Percentiles rank a stretch among this genome's conserved stretches.
Evolutionary conservation across 2,888 invertebrate species (phyloP).

Genomic region (Sepioteuthis lessoniana): DNA sequence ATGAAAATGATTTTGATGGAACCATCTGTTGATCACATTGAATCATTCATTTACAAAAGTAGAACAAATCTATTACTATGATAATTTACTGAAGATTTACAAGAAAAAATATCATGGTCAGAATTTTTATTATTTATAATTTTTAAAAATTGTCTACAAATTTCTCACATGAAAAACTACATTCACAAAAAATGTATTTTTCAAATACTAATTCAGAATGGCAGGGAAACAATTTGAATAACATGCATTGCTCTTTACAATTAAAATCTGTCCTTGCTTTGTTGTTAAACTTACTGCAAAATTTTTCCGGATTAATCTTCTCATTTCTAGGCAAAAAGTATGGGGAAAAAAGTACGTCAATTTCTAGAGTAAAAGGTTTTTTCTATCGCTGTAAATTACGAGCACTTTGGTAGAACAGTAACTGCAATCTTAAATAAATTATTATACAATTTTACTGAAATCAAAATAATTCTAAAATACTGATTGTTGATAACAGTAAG

Average conservation of each 20-base stretch:
- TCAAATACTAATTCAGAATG: not conserved
- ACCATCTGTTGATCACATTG: not conserved
- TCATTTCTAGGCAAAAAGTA: constrained; percentile 15
- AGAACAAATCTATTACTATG: not conserved
- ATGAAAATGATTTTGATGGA: constrained; percentile 14
- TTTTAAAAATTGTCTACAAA: not conserved
- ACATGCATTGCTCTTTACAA: not conserved
- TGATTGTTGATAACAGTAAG: not conserved
- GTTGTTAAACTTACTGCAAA: constrained; percentile 33
- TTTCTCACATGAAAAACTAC: constrained; percentile 33
- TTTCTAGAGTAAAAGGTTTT: not conserved
- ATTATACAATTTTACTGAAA: not conserved
- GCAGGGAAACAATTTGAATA: not conserved
- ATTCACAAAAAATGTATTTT: not conserved
- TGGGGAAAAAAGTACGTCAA: not conserved
- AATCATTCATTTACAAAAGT: not conserved
- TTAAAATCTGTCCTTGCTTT: not conserved
- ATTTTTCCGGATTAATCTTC: not conserved
- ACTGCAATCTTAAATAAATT: constrained; percentile 25
- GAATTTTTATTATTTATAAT: not conserved
- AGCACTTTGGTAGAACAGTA: constrained; percentile 37
- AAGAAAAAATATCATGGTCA: not conserved
- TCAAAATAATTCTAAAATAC: constrained; percentile 37
- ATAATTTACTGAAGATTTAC: not conserved
- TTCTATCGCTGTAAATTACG: not conserved